Conservation (phyloP, 2,797 vertebrate genomes). For the Labroides dimidiatus region DNA sequence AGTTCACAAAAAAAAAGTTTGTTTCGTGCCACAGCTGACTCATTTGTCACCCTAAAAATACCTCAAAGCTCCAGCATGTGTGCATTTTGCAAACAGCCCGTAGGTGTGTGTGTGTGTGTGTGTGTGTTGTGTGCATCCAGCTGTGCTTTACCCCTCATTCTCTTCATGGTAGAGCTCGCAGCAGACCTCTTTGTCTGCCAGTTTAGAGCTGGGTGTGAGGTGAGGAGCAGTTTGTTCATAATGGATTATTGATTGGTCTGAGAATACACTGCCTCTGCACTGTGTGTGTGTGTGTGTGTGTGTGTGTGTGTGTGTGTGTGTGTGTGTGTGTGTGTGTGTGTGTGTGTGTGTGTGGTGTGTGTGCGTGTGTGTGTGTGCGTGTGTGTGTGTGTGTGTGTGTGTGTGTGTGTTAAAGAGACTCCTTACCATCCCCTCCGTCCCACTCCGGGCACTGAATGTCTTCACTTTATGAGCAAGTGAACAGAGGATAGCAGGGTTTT, state of each 20-base stretch:
- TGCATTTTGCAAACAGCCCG: constrained; percentile 39
- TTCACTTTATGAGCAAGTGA: constrained; percentile 72
- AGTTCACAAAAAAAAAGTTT: constrained; percentile 19
- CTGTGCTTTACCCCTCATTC: constrained; percentile 49
- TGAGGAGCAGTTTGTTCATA: constrained; percentile 91
- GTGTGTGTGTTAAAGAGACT: constrained; percentile 53
- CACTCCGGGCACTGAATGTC: constrained; percentile 67
- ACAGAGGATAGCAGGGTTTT: constrained; percentile 56
- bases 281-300: constrained; percentile 56
- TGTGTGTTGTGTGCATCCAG: constrained; percentile 47
- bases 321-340: constrained; percentile 54
- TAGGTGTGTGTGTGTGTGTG: constrained; percentile 26
- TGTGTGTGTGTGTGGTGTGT: constrained; percentile 66
- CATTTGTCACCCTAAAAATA: constrained; percentile 35
- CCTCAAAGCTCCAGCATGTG: constrained; percentile 19
- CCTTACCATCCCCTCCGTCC: constrained; percentile 65
- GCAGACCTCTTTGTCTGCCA: constrained; percentile 84
- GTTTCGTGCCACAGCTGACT: constrained; percentile 27
- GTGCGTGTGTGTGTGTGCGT: constrained; percentile 63
- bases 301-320: constrained; percentile 69
- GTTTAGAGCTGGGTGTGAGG: constrained; percentile 75
- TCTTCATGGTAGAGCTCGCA: constrained; percentile 68
- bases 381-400: constrained; percentile 63
- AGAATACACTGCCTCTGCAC: constrained; percentile 86
- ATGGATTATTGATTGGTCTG: constrained; percentile 96